Percentiles rank a stretch among this genome's conserved stretches.
phyloP scores from a whole-genome alignment of 2,888 invertebrate species.

The Hirtodrosophila histrioides region DNA sequence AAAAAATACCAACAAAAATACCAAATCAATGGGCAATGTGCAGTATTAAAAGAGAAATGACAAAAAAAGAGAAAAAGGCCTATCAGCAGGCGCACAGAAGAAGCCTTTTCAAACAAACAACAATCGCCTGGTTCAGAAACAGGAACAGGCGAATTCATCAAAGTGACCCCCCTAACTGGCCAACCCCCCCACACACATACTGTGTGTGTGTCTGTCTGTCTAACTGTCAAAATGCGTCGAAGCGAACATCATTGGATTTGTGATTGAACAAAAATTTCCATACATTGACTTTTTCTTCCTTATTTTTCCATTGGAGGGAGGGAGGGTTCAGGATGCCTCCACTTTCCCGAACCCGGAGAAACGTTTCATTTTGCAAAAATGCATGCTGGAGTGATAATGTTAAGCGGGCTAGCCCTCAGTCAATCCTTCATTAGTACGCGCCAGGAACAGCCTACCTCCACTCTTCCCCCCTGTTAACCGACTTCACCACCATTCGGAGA shows the following conservation, averaged over 20 bases:
- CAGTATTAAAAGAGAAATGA: constrained; percentile 9
- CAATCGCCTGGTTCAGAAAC: constrained; percentile 46
- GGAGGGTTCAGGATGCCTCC: not conserved
- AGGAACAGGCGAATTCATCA: constrained; percentile 65
- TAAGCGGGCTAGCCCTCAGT: constrained; percentile 28
- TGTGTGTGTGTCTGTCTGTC: constrained; percentile 39
- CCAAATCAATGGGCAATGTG: constrained; percentile 41
- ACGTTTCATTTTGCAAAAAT: constrained; percentile 68
- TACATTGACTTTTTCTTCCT: constrained; percentile 69
- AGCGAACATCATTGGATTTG: constrained; percentile 84
- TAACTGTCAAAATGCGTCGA: constrained; percentile 83
- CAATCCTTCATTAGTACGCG: constrained; percentile 66
- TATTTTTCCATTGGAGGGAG: not conserved
- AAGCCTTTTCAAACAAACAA: constrained; percentile 68
- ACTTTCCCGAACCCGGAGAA: not conserved
- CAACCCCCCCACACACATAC: not conserved
- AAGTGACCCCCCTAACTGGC: constrained; percentile 40
- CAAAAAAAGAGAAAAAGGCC: constrained; percentile 25
- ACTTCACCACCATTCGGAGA: constrained; percentile 16
- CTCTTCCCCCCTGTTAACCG: not conserved
- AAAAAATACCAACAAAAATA: constrained; percentile 22
- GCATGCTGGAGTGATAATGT: constrained; percentile 76
- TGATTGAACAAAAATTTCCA: constrained; percentile 80
- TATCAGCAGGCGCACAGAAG: constrained; percentile 35
- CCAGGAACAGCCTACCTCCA: constrained; percentile 1